Evolutionary conservation across 2,113 vertebrate species (phyloP), one percentile per base, ranked within the genome.

Genomic region (Pao palembangensis): DNA sequence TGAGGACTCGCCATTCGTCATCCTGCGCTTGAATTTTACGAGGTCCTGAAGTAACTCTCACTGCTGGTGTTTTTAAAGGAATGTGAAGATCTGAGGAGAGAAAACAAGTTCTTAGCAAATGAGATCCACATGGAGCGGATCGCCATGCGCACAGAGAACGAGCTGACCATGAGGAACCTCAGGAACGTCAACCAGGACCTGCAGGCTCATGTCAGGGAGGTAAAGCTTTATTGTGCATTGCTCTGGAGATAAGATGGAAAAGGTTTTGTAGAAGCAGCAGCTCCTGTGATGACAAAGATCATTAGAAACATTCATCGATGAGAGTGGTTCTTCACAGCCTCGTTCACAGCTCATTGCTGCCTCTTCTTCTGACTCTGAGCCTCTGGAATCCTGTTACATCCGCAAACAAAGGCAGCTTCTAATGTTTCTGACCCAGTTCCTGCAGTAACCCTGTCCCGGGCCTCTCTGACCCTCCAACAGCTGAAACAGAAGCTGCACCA

Each of bases 81-180:
- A 84, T 92, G 92, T 19, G 91, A 92, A 55, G 91, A 93, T 47
- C 79, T 92, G 64, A 92, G 80, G 60, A 90, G 89, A 62, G 88
- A 92, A 69, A 93, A 93, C 80, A 92, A 91, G 71, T 88, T 80
- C 64, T 57, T 93, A 34, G 83, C 81, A 5, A 91, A 87, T 2
- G 91, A 92, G 73, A 90, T 92, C 67, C 90, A 91, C 73, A 88
- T 90, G 89, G 92, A 93, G 78, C 81, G 90, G 67, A 87, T 92
- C 54, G 59, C 82, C 79, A 90, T 92, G 91, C 86, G 91, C 72
- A 89, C 90, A 0, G 91, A 93, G 80, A 93, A 54, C 18, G 91
- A 93, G 57, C 78, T 92, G 50, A 90, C 88, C 67, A 91, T 92
- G 91, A 90, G 91, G 79, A 91, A 85, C 76, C 87, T 93, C 18